Conservation (phyloP, 2,113 vertebrate species). For the Falcunculus frontatus region DNA sequence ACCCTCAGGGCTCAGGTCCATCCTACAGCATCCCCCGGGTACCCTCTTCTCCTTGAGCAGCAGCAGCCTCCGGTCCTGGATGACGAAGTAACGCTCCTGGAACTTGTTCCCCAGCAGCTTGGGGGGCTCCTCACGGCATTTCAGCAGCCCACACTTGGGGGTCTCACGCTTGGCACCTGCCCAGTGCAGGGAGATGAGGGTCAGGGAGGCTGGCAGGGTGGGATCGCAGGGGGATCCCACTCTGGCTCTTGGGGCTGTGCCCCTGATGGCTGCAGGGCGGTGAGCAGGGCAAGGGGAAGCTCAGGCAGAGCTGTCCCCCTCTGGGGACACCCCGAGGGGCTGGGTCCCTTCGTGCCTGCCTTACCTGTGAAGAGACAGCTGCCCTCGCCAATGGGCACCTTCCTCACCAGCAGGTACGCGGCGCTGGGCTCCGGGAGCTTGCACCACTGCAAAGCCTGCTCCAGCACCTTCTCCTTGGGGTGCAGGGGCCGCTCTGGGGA, state of each 20-base stretch:
- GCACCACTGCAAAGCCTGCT: conserved; percentile 96
- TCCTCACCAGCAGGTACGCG: conserved; percentile 89
- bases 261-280: background rate
- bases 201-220: background rate
- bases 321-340: background rate
- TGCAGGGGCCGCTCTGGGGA: conserved; percentile 88
- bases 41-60: conserved; percentile 96
- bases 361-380: conserved; percentile 90
- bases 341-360: background rate
- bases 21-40: background rate
- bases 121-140: conserved; percentile 89
- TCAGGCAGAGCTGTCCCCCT: background rate
- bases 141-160: conserved; percentile 86
- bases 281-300: background rate
- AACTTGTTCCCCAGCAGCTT: conserved; percentile 90
- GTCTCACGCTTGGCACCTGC: conserved; percentile 84
- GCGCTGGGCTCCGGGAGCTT: conserved; percentile 90
- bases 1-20: accelerated
- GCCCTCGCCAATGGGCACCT: conserved; percentile 81
- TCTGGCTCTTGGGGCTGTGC: background rate
- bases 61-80: conserved; percentile 82
- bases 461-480: conserved; percentile 94
- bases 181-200: background rate
- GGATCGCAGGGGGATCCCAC: background rate
- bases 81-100: conserved; percentile 91